phyloP scores from a whole-genome alignment of 1,140 invertebrate species.

The Papilio dardanus region DNA sequence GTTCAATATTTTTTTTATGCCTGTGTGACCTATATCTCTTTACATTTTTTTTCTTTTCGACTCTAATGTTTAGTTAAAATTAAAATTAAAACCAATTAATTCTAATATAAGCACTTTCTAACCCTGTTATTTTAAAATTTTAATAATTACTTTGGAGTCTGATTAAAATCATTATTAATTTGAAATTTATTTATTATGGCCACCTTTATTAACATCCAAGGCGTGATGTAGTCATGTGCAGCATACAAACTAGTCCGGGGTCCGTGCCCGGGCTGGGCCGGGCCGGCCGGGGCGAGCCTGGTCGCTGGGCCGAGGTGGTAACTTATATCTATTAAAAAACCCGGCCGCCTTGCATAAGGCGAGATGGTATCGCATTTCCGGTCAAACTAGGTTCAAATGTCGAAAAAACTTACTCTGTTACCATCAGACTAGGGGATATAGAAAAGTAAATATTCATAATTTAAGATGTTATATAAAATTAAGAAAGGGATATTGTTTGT shows the following conservation, averaged over 20 bases:
- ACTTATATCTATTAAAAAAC: conserved; percentile 54
- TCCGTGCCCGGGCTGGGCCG: too few relatives aligned
- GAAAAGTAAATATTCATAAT: too few relatives aligned
- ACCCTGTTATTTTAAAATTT: background rate
- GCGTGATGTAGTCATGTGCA: conserved; percentile 28
- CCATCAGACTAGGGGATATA: conserved; percentile 49
- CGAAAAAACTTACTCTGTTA: conserved; percentile 66
- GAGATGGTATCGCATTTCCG: conserved; percentile 77
- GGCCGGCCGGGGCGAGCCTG: background rate
- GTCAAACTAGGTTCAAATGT: conserved; percentile 62
- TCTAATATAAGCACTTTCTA: background rate
- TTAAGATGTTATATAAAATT: too few relatives aligned
- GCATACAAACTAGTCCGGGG: conserved; percentile 5
- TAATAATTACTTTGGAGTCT: background rate
- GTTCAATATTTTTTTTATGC: too few relatives aligned
- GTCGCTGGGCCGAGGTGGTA: conserved; percentile 50
- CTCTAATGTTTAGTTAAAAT: background rate
- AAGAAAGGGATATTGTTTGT: too few relatives aligned
- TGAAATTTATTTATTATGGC: background rate
- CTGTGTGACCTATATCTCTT: too few relatives aligned
- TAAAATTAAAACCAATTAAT: background rate
- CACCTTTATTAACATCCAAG: background rate
- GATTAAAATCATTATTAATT: background rate
- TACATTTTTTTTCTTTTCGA: too few relatives aligned
- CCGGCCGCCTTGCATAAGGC: conserved; percentile 55